A percentile compares a stretch with the other conserved stretches of the same genome.
phyloP scores from a whole-genome alignment of 2,113 vertebrate species.

The Piaya cayana region DNA sequence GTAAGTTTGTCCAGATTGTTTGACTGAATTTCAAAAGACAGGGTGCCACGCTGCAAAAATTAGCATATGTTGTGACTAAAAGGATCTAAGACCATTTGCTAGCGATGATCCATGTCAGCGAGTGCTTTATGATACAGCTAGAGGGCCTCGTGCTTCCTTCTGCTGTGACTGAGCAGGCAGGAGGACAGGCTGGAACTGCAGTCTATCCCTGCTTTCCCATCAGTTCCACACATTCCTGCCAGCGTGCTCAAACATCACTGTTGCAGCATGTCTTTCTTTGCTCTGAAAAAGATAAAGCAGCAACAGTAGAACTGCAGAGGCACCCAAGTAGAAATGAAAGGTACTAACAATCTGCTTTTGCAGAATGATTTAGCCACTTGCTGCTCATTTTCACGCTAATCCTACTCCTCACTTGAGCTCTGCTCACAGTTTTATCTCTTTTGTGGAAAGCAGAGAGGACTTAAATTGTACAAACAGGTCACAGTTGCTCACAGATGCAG shows the following conservation, averaged over 20 bases:
- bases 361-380: not conserved
- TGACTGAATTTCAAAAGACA: constrained; percentile 8
- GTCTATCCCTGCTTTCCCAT: not conserved
- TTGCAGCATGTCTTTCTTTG: not conserved
- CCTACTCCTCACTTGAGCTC: not conserved
- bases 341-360: not conserved
- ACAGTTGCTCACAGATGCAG: not conserved
- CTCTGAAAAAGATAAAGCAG: not conserved
- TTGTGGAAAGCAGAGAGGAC: not conserved
- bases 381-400: not conserved
- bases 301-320: not conserved
- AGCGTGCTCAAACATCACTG: not conserved
- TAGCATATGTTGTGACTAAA: not conserved
- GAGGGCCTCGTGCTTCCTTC: not conserved
- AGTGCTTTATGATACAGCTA: not conserved
- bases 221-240: not conserved
- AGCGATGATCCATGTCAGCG: not conserved
- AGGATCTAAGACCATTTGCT: not conserved
- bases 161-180: not conserved
- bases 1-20: not conserved
- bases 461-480: not conserved
- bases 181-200: not conserved
- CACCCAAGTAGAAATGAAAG: not conserved
- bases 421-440: not conserved
- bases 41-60: not conserved